These are phyloP conservation scores for Aeoliscus strigatus DNA, from an alignment of 2,797 vertebrate species.

Conservation along the genomic window DNA sequence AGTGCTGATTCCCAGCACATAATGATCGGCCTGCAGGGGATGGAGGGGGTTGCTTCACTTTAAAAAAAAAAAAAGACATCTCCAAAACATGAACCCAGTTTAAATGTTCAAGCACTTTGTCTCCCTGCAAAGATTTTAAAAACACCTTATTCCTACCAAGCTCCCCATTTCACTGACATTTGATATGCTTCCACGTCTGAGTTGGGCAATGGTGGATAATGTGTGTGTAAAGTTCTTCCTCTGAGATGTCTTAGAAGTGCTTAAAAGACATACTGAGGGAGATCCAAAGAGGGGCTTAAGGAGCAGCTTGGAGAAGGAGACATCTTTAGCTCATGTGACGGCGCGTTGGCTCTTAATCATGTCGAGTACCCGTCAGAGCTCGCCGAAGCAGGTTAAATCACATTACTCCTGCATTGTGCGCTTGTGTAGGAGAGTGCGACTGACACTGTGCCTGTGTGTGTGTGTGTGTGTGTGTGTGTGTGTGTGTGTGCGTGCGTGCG, in stretches of 20 bases:
- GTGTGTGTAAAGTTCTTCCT: constrained; percentile 53
- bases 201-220: constrained; percentile 63
- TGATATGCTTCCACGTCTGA: constrained; percentile 64
- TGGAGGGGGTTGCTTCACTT: constrained; percentile 27
- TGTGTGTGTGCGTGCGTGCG: constrained; percentile 29
- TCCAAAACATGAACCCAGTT: constrained; percentile 55
- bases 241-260: constrained; percentile 68
- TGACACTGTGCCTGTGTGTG: constrained; percentile 21
- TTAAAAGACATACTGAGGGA: constrained; percentile 67
- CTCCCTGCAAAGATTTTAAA: constrained; percentile 56
- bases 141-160: constrained; percentile 64
- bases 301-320: constrained; percentile 63
- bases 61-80: constrained; percentile 23
- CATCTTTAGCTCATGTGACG: constrained; percentile 68
- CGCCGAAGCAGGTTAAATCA: constrained; percentile 77
- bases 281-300: constrained; percentile 77
- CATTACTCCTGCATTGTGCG: constrained; percentile 68
- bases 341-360: constrained; percentile 73
- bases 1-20: constrained; percentile 65
- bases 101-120: constrained; percentile 63
- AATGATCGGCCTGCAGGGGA: constrained; percentile 60
- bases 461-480: constrained; percentile 7
- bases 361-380: constrained; percentile 70
- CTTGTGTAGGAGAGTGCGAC: constrained; percentile 37
- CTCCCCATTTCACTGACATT: constrained; percentile 64